Conservation (phyloP, 2,888 invertebrate species). For the Drosophila vallismaia region DNA sequence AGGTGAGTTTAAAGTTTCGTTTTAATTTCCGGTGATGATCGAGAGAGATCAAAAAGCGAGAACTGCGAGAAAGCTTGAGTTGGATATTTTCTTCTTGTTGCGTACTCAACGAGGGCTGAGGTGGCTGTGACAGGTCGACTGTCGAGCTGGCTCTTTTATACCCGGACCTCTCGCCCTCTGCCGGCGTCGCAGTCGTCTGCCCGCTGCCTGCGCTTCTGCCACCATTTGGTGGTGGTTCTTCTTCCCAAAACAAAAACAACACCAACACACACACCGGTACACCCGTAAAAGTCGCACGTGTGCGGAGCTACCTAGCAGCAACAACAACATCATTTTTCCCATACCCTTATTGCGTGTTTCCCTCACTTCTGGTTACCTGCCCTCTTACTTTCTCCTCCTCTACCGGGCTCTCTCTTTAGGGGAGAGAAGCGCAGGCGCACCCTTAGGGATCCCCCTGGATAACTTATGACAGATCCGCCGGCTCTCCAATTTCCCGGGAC, state of each 20-base stretch:
- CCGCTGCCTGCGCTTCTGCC: slow-evolving; percentile 31
- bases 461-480: slow-evolving; percentile 70
- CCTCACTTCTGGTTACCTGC: slow-evolving; percentile 58
- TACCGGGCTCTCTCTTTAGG: slow-evolving; percentile 31
- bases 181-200: slow-evolving; percentile 12
- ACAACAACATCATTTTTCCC: slow-evolving; percentile 60
- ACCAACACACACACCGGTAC: slow-evolving; percentile 32
- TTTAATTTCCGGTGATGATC: slow-evolving; percentile 29
- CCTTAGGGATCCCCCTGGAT: slow-evolving; percentile 47
- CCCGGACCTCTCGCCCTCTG: slow-evolving; percentile 49
- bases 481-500: slow-evolving; percentile 43
- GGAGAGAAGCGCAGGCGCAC: slow-evolving; percentile 65
- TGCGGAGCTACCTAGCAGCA: slow-evolving; percentile 63
- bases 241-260: slow-evolving; percentile 43
- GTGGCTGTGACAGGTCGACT: slow-evolving; percentile 82
- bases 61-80: slow-evolving; percentile 12
- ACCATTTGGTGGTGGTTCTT: slow-evolving; percentile 72
- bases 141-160: slow-evolving; percentile 77
- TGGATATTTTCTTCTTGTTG: slow-evolving; percentile 43
- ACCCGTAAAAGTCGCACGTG: slow-evolving; percentile 52
- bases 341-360: slow-evolving; percentile 76
- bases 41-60: slow-evolving; percentile 22
- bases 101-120: slow-evolving; percentile 80
- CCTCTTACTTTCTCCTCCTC: slow-evolving; percentile 44
- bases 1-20: background rate